These are phyloP conservation scores for Xestoiulus laeticollis DNA, from an alignment of 2,888 invertebrate genomes.

Conservation along the genomic window DNA sequence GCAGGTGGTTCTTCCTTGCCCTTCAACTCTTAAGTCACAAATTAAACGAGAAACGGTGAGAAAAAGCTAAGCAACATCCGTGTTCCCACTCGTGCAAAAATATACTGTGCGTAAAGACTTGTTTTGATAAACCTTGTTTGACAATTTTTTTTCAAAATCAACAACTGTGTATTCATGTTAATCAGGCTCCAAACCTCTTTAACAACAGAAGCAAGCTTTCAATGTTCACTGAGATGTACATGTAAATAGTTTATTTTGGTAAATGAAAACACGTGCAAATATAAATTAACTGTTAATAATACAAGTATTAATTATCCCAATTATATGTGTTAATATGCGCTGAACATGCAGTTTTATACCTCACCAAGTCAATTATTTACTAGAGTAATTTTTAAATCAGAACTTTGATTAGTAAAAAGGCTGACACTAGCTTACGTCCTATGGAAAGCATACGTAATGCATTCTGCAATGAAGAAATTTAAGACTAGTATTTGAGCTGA, in stretches of 20 bases:
- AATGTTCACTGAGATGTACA: background rate
- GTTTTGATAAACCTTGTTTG: background rate
- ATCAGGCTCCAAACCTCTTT: background rate
- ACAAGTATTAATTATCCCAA: background rate
- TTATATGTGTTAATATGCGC: background rate
- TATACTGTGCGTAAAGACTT: background rate
- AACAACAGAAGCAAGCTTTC: background rate
- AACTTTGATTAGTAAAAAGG: too few species aligned
- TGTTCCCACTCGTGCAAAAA: background rate
- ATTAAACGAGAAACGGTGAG: background rate
- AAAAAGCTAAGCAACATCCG: background rate
- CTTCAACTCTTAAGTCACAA: too few species aligned
- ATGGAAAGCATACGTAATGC: too few species aligned
- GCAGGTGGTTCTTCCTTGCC: conserved; percentile 18
- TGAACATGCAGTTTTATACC: background rate
- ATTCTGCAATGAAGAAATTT: background rate
- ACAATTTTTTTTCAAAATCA: background rate
- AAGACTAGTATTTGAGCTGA: background rate
- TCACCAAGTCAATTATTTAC: background rate
- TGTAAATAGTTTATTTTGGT: background rate
- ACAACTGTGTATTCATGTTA: background rate
- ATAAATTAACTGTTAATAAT: background rate
- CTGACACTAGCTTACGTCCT: background rate
- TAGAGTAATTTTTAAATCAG: background rate
- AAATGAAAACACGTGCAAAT: too few species aligned